Conservation (phyloP, 2,888 invertebrate genomes). For the Actias luna region DNA sequence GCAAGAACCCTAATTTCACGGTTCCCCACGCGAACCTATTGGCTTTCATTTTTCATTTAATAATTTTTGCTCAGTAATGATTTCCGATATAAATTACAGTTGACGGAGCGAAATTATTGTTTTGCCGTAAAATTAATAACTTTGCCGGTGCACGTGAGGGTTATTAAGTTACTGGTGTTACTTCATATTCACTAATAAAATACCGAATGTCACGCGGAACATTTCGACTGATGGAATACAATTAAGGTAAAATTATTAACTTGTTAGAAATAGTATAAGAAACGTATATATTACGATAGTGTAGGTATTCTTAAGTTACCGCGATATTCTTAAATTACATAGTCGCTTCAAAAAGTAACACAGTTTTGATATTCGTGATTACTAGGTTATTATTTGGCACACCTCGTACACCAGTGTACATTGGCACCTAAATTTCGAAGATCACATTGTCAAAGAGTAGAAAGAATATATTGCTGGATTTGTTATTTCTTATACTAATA, state of each 20-base stretch:
- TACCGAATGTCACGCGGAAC: background rate
- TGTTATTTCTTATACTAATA: too few species aligned
- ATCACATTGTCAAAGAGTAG: too few species aligned
- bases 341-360: too few species aligned
- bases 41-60: constrained; percentile 28
- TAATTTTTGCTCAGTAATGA: constrained; percentile 35
- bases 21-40: constrained; percentile 26
- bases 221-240: background rate
- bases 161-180: constrained; percentile 14
- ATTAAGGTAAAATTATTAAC: too few species aligned
- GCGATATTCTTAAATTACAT: too few species aligned
- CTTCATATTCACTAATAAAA: background rate
- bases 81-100: constrained; percentile 35
- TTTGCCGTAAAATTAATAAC: constrained; percentile 33
- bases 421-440: too few species aligned
- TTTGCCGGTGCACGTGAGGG: constrained; percentile 29
- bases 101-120: constrained; percentile 22
- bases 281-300: too few species aligned
- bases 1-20: constrained; percentile 31
- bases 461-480: too few species aligned
- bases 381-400: too few species aligned
- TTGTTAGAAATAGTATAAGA: too few species aligned
- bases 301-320: too few species aligned
- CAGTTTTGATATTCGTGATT: too few species aligned
- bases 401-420: background rate